Base-by-base conservation (phyloP, 2,113 vertebrate species). In the Fulica atra region DNA sequence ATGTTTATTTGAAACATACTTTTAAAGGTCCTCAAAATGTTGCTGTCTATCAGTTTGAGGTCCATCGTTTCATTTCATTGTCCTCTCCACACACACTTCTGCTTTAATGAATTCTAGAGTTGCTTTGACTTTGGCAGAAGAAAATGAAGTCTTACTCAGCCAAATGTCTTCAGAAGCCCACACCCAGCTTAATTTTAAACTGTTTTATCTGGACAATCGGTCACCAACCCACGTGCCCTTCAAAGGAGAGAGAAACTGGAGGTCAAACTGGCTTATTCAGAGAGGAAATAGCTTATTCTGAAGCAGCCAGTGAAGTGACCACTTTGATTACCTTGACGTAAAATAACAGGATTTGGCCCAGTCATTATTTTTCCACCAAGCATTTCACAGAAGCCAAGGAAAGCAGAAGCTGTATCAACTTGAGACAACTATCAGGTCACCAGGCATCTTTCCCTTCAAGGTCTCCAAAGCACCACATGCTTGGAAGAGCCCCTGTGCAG, bases 281-380 rank as follows among this genome's bases (percentile, higher is more conserved):
- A 42, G 40, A 77, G 87, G 78, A 94, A 95, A 96, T 76, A 85
- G 71, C 86, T 90, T 59, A 1, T 59, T 68, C 82, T 86, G 60
- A 38, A 88, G 86, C 85, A 92, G 91, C 66, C 92, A 93, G 84
- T 26, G 54, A 95, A 94, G 89, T 69, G 81, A 94, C 71, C 81
- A 46, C 63, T 92, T 50, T 7, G 44, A 93, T 92, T 95, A 90
- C 40, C 40, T 57, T 89, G 65, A 94, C 46, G 71, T 46, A 54
- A 86, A 97, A 93, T 28, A 94, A 92, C 23, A 78, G 10, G n/a
- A 54, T 82, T 93, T 95, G 95, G 87, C 91, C 81, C 46, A 7
- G 13, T 8, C 28, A 50, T 68, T 89, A 21, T 91, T 97, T 84
- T 96, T 95, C 87, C 94, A 91, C 59, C 54, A 33, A 89, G 40